Evolutionary conservation across 2,797 vertebrate genomes (phyloP).

Genomic region (Molossus molossus): DNA sequence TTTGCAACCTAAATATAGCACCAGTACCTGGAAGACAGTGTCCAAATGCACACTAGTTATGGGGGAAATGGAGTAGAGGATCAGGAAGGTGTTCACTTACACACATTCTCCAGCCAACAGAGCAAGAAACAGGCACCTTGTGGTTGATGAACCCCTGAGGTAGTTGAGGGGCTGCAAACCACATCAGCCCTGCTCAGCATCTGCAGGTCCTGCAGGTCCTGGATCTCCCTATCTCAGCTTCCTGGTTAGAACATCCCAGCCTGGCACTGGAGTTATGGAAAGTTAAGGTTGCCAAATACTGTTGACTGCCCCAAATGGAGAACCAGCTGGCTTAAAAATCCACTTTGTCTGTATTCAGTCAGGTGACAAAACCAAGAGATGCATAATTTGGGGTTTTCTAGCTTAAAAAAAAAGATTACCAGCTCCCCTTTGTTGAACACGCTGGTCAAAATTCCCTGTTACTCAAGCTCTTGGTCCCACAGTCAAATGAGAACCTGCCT

Average conservation of each 20-base stretch:
- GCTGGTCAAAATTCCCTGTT: conserved; percentile 22
- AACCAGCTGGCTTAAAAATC: not conserved
- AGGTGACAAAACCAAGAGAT: not conserved
- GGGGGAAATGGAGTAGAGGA: not conserved
- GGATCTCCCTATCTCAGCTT: not conserved
- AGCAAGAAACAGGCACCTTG: not conserved
- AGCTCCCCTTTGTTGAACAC: not conserved
- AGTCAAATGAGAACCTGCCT: conserved; percentile 29
- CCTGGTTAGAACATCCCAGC: not conserved
- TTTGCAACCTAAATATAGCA: not conserved
- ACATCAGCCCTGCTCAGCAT: not conserved
- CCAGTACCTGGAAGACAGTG: not conserved
- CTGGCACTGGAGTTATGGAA: not conserved
- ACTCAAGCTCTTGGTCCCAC: conserved; percentile 22
- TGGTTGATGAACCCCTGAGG: not conserved
- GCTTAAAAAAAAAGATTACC: not conserved
- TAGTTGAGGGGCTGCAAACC: not conserved
- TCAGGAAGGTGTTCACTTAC: not conserved
- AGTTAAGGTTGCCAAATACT: not conserved
- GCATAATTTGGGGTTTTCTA: conserved; percentile 25
- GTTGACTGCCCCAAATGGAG: not conserved
- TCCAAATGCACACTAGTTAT: not conserved
- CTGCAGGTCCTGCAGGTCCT: not conserved
- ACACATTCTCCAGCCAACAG: not conserved
- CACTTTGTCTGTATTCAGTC: not conserved